Evolutionary conservation across 2,797 vertebrate genomes (phyloP).

Genomic region (Eremophila alpestris): DNA sequence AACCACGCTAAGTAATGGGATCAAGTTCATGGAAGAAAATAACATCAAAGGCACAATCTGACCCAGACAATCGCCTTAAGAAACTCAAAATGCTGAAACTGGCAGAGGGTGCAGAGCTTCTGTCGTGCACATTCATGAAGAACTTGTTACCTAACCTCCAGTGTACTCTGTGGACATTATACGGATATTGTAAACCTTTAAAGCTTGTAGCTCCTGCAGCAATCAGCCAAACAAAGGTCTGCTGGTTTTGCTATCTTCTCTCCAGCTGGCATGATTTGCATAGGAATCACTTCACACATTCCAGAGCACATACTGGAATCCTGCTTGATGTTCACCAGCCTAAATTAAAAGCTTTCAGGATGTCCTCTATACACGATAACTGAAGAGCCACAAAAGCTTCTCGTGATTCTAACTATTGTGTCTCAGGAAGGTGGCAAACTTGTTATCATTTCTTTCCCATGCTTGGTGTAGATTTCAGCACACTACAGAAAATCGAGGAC

Average conservation of each 20-base stretch:
- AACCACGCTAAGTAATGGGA: neutral
- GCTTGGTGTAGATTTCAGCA: neutral
- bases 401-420: rapidly evolving
- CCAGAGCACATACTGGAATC: neutral
- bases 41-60: neutral
- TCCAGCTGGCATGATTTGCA: neutral
- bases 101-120: neutral
- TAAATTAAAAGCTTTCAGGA: neutral
- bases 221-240: neutral
- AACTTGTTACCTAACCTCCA: neutral
- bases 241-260: neutral
- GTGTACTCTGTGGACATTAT: too few species aligned
- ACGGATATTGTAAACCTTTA: neutral
- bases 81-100: neutral
- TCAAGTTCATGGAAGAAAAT: neutral
- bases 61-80: neutral
- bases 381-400: neutral
- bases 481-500: neutral
- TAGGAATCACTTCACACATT: neutral
- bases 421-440: neutral
- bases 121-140: rapidly evolving
- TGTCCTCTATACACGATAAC: neutral
- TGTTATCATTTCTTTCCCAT: neutral
- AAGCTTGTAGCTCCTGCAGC: neutral
- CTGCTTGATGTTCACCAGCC: neutral